These are phyloP conservation scores for Menura novaehollandiae DNA, from an alignment of 2,113 vertebrate species.

Conservation along the genomic window DNA sequence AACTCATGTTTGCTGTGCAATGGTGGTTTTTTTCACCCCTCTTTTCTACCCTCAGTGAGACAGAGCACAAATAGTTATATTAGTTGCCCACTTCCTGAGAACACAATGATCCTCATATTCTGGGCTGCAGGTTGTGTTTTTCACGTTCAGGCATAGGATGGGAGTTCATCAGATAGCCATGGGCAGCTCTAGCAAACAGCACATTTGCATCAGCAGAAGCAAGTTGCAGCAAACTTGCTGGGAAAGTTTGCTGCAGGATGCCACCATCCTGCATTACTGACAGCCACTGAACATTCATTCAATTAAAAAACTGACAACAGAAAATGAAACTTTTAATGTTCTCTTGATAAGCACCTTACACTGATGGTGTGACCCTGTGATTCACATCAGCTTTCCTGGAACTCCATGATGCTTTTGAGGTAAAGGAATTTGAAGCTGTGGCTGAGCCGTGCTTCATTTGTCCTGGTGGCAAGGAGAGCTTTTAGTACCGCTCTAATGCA, in stretches of 20 bases:
- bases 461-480: not conserved
- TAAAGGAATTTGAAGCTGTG: not conserved
- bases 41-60: not conserved
- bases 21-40: not conserved
- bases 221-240: not conserved
- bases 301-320: not conserved
- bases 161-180: constrained; percentile 54
- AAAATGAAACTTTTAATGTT: constrained; percentile 44
- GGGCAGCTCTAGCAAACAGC: not conserved
- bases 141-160: not conserved
- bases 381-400: not conserved
- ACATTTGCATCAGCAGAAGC: constrained; percentile 28
- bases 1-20: not conserved
- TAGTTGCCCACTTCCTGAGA: constrained; percentile 65
- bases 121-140: constrained; percentile 44
- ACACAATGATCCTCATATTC: constrained; percentile 42
- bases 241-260: not conserved
- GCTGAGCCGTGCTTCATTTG: not conserved
- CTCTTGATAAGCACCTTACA: not conserved
- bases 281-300: not conserved
- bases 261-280: not conserved
- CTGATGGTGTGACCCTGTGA: not conserved
- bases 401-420: not conserved
- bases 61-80: not conserved
- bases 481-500: not conserved